Percentiles rank a stretch among this genome's conserved stretches.
These are phyloP conservation scores for Etheostoma spectabile DNA, from an alignment of 2,113 vertebrate species.

Conservation along the genomic window DNA sequence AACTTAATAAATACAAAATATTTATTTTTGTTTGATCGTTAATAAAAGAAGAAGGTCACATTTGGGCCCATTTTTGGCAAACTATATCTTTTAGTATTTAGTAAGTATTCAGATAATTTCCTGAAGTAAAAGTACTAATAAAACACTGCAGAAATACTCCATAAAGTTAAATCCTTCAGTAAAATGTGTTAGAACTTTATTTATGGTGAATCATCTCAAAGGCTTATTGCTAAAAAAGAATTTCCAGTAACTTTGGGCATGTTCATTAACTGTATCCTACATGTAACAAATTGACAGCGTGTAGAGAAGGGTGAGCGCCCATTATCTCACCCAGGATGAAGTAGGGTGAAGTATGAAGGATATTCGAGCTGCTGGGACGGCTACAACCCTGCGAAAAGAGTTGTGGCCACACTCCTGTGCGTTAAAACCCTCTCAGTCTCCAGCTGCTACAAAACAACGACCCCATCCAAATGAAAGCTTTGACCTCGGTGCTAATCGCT, in stretches of 20 bases:
- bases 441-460: conserved; percentile 18
- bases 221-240: too few species aligned
- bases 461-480: conserved; percentile 57
- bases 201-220: too few species aligned
- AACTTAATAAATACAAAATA: background rate
- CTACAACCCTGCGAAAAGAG: background rate
- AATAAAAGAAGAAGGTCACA: background rate
- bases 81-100: background rate
- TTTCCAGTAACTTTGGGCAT: background rate
- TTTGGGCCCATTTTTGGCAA: background rate
- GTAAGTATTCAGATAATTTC: background rate
- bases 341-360: too few species aligned
- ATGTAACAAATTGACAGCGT: conserved; percentile 5
- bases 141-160: background rate
- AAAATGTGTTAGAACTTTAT: too few species aligned
- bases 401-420: background rate
- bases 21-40: background rate
- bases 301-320: background rate
- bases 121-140: background rate
- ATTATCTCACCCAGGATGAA: conserved; percentile 39
- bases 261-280: conserved; percentile 1
- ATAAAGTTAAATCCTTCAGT: background rate
- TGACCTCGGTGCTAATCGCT: conserved; percentile 59
- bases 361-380: conserved; percentile 14
- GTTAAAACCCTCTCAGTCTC: conserved; percentile 45